phyloP scores from a whole-genome alignment of 2,797 vertebrate genomes.

The Peromyscus aztecus region DNA sequence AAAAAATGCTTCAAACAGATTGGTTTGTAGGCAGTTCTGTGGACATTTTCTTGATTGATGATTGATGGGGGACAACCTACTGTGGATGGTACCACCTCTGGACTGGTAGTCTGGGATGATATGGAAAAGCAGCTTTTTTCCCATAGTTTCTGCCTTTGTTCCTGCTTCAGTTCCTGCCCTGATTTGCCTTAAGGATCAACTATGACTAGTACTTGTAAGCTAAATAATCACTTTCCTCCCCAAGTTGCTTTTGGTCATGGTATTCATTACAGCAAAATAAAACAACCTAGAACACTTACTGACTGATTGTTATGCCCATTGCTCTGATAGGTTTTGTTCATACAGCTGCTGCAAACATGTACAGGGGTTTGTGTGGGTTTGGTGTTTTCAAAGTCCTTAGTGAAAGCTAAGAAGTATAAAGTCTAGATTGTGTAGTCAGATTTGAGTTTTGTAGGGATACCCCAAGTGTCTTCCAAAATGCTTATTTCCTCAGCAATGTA shows the following conservation, averaged over 20 bases:
- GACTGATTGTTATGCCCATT: neutral
- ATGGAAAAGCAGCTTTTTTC: neutral
- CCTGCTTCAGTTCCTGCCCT: neutral
- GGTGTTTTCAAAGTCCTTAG: neutral
- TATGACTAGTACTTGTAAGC: neutral
- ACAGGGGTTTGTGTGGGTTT: neutral
- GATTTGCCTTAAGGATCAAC: neutral
- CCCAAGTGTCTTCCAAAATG: neutral
- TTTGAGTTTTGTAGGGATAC: neutral
- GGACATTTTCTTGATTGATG: neutral
- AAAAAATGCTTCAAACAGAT: neutral
- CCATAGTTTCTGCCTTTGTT: neutral
- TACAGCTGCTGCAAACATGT: neutral
- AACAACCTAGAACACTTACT: neutral
- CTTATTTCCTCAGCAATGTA: neutral
- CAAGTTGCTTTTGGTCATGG: neutral
- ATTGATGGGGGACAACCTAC: neutral
- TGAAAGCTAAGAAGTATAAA: neutral
- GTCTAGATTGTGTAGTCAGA: neutral
- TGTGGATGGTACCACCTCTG: neutral
- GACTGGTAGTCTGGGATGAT: neutral
- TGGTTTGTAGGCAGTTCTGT: neutral
- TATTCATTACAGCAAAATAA: neutral
- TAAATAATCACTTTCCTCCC: neutral
- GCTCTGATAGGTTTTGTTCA: neutral